phyloP scores from a whole-genome alignment of 2,888 invertebrate genomes.

The Alentia gelatinosa region DNA sequence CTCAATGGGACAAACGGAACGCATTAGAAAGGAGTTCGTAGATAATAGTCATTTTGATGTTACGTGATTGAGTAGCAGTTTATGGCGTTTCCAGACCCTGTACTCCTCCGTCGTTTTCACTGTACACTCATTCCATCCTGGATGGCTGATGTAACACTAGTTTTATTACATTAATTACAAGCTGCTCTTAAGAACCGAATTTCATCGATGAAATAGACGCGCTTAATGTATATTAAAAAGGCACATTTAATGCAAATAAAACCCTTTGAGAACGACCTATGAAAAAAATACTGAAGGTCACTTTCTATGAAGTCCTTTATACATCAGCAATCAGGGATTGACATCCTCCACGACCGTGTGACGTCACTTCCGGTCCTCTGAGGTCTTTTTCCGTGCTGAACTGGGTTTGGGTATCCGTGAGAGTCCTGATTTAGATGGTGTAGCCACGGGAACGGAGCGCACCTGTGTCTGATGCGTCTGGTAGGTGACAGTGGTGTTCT shows the following conservation, averaged over 20 bases:
- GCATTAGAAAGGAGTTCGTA: not conserved
- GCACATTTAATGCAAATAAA: constrained; percentile 40
- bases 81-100: not conserved
- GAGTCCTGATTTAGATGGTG: constrained; percentile 16
- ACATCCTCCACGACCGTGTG: not conserved
- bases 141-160: not conserved
- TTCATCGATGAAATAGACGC: not conserved
- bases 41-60: not conserved
- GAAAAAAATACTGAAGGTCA: not conserved
- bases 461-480: constrained; percentile 76
- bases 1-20: not conserved
- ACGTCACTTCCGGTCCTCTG: constrained; percentile 20
- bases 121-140: not conserved
- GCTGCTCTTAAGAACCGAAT: not conserved
- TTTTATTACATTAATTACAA: not conserved
- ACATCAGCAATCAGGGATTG: not conserved
- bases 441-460: constrained; percentile 66
- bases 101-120: not conserved
- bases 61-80: constrained; percentile 29
- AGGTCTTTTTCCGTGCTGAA: constrained; percentile 6
- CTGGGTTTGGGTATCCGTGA: constrained; percentile 47
- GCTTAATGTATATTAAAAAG: constrained; percentile 2
- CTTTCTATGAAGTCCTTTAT: constrained; percentile 7
- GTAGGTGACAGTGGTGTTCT: constrained; percentile 77
- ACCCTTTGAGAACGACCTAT: not conserved